Percentiles rank a stretch among this genome's conserved stretches.
Conservation (phyloP, 2,797 vertebrate genomes). For the Tachyglossus aculeatus region DNA sequence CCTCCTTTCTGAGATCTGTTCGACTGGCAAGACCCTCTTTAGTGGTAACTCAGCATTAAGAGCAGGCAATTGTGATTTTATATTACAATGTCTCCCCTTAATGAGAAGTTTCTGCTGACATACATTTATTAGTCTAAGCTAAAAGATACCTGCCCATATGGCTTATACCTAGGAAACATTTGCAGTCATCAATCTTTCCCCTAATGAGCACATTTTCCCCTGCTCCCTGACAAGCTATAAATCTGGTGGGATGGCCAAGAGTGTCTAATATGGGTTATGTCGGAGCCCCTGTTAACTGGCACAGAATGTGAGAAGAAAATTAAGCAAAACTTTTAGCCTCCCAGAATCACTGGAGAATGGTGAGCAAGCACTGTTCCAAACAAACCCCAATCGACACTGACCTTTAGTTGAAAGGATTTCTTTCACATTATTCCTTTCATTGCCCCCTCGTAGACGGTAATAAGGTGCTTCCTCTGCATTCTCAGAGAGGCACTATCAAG, state of each 20-base stretch:
- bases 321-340: conserved; percentile 60
- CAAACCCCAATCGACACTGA: conserved; percentile 72
- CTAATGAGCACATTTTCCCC: conserved; percentile 42
- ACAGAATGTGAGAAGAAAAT: background rate
- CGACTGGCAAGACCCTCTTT: conserved; percentile 18
- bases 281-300: conserved; percentile 26
- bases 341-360: conserved; percentile 72
- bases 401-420: conserved; percentile 73
- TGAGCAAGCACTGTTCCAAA: conserved; percentile 32
- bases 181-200: conserved; percentile 41
- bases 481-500: conserved; percentile 65
- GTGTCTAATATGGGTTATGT: conserved; percentile 27
- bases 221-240: conserved; percentile 16
- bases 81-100: conserved; percentile 20
- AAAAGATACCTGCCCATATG: conserved; percentile 53
- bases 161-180: conserved; percentile 36
- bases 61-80: conserved; percentile 34
- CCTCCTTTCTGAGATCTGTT: conserved; percentile 13
- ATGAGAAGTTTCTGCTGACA: conserved; percentile 70
- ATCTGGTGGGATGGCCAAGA: conserved; percentile 15
- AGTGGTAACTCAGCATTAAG: background rate
- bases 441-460: conserved; percentile 80
- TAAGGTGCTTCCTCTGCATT: conserved; percentile 76
- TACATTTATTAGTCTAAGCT: conserved; percentile 66
- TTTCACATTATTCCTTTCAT: conserved; percentile 68